Evolutionary conservation across 1,140 invertebrate species (phyloP).

Genomic region (Meloidogyne floridensis): DNA sequence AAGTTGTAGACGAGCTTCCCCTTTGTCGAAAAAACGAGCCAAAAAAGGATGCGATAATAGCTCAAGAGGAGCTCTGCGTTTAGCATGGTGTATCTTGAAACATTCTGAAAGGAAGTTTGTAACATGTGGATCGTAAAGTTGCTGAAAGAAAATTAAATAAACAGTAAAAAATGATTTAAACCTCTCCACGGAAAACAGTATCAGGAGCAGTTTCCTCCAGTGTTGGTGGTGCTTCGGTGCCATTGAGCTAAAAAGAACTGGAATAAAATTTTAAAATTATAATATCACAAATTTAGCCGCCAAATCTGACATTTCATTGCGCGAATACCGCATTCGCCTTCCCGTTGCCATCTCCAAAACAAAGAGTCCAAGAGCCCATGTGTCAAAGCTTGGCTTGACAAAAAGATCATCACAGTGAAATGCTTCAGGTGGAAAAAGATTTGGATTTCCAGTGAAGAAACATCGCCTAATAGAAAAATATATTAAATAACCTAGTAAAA

Average conservation of each 20-base stretch:
- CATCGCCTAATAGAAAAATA: background rate
- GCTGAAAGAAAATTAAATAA: background rate
- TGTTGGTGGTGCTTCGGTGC: slow-evolving; percentile 12
- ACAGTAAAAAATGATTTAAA: background rate
- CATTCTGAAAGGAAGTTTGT: slow-evolving; percentile 15
- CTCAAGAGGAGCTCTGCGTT: background rate
- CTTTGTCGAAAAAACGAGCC: slow-evolving; percentile 3
- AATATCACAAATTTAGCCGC: slow-evolving; percentile 14
- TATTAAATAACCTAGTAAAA: background rate
- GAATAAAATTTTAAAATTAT: background rate
- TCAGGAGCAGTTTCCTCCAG: slow-evolving; percentile 19
- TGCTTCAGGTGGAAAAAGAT: slow-evolving; percentile 22
- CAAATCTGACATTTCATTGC: slow-evolving; percentile 10
- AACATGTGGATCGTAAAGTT: slow-evolving; percentile 22
- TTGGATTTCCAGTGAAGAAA: slow-evolving; percentile 23
- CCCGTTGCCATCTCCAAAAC: slow-evolving; percentile 31
- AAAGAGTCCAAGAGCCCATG: slow-evolving; percentile 25
- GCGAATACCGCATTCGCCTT: slow-evolving; percentile 21
- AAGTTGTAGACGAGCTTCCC: slow-evolving; percentile 11
- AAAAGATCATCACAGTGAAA: background rate
- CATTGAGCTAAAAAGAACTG: background rate
- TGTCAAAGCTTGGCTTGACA: slow-evolving; percentile 16
- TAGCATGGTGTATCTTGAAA: background rate
- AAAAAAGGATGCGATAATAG: slow-evolving; percentile 22
- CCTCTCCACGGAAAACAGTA: slow-evolving; percentile 4